Base-by-base conservation (phyloP, 2,888 invertebrate species). In the Tenthredo livida region DNA sequence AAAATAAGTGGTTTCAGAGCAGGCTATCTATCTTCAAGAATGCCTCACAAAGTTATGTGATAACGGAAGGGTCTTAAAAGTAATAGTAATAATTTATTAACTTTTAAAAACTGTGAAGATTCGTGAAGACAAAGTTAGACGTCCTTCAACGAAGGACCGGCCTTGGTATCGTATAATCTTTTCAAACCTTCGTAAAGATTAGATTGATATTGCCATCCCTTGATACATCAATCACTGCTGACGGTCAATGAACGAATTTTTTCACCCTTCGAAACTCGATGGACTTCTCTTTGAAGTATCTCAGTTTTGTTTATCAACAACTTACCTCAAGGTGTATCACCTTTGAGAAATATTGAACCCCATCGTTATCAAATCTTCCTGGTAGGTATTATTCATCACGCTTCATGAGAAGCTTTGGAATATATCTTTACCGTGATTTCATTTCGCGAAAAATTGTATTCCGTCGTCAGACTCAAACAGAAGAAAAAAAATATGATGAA, bases 1-100 rank as follows among this genome's bases (percentile, higher is more conserved):
- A 10, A 77, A 54, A 77, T 50, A 54, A 50, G 77, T 50, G 77
- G 7, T 50, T 54, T 9, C 15, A 54, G 29, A 21, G 77, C 6
- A 50, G 33, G 9, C 29, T 25, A 77, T 17, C 29, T 25, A 77
- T 17, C 50, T 77, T 33, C 50, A n/a, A 50, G 47, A 54, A 77
- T 77, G 17, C 17, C 29, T 54, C n/a, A 33, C 3, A 25, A 75
- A 54, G 50, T 77, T 54, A 37, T 12, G 50, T 17, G 12, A 33
- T 77, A 54, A 6, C n/a, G 50, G 7, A 77, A 12, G 33, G 17
- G 15, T 54, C 54, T 77, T 6, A 2, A 40, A 50, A 54, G 54
- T 77, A 54, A 77, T 17, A 17, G 37, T 17, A 77, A 29, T 17
- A 77, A 77, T 77, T 50, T 29, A 54, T 54, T 17, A 6, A 77